These are phyloP conservation scores for Caenorhabditis uteleia DNA, from an alignment of 2,888 invertebrate genomes.

Conservation along the genomic window DNA sequence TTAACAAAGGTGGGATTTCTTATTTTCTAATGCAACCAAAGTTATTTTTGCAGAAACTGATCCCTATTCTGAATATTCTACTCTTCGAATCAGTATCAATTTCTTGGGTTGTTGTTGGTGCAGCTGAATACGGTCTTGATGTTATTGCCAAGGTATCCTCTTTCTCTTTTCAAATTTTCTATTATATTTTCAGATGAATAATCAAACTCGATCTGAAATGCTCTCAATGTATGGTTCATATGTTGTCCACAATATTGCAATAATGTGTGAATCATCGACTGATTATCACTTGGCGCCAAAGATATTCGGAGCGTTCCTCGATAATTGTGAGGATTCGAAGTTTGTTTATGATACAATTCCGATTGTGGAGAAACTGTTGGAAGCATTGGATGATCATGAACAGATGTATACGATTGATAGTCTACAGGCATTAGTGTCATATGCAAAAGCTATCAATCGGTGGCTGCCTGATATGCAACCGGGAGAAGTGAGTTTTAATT, in stretches of 20 bases:
- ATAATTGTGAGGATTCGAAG: slow-evolving; percentile 13
- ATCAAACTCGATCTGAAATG: neutral
- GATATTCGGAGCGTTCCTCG: slow-evolving; percentile 38
- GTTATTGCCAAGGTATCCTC: slow-evolving; percentile 5
- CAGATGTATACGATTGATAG: slow-evolving; percentile 38
- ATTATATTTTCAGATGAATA: too few relatives aligned
- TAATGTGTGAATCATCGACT: slow-evolving; percentile 11
- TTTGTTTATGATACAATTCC: slow-evolving; percentile 33
- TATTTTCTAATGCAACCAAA: neutral
- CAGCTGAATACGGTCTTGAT: slow-evolving; percentile 19
- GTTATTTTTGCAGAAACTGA: slow-evolving; percentile 13
- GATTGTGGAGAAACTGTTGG: slow-evolving; percentile 43
- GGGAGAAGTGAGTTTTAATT: neutral
- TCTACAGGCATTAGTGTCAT: slow-evolving; percentile 39
- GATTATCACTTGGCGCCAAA: slow-evolving; percentile 39
- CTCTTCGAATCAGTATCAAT: slow-evolving; percentile 12
- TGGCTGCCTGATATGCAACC: slow-evolving; percentile 35
- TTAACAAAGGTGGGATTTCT: slow-evolving; percentile 13
- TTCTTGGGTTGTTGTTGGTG: slow-evolving; percentile 14
- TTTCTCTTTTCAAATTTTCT: too few relatives aligned
- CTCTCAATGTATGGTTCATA: slow-evolving; percentile 5
- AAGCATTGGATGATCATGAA: slow-evolving; percentile 41
- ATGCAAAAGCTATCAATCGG: slow-evolving; percentile 33
- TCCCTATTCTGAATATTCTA: slow-evolving; percentile 13
- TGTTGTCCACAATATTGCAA: slow-evolving; percentile 7